Conservation (phyloP, 2,797 vertebrate genomes). For the Myiotriccus ornatus region DNA sequence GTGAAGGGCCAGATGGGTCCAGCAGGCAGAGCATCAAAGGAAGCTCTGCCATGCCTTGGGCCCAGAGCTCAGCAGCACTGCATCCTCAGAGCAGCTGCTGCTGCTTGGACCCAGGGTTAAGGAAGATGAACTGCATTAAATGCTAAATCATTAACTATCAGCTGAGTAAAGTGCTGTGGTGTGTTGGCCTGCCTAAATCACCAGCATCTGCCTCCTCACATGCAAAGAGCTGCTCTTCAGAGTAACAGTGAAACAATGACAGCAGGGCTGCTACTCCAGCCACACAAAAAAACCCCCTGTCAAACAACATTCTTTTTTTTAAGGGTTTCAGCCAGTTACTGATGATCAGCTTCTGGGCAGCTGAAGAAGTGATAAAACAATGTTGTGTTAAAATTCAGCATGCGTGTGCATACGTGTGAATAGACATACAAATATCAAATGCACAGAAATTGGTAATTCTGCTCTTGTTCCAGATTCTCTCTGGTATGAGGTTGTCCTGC, state of each 20-base stretch:
- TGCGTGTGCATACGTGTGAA: not conserved
- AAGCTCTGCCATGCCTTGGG: slow-evolving; percentile 45
- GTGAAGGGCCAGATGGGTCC: slow-evolving; percentile 60
- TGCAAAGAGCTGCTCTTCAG: slow-evolving; percentile 48
- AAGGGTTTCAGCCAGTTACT: slow-evolving; percentile 7
- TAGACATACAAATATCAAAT: not conserved
- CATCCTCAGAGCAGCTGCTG: slow-evolving; percentile 68
- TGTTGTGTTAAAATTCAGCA: not conserved
- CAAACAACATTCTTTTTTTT: not conserved
- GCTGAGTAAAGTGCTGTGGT: slow-evolving; percentile 52
- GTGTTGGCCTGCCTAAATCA: slow-evolving; percentile 51
- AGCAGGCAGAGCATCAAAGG: slow-evolving; percentile 43
- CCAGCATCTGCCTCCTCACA: slow-evolving; percentile 39
- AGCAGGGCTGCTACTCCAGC: not conserved
- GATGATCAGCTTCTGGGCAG: not conserved
- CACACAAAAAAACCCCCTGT: not conserved
- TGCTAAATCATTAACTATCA: slow-evolving; percentile 74
- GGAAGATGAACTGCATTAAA: slow-evolving; percentile 71
- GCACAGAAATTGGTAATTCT: slow-evolving; percentile 13
- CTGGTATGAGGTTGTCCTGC: not conserved
- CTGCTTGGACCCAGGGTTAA: slow-evolving; percentile 72
- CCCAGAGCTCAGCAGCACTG: slow-evolving; percentile 63
- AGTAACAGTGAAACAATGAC: slow-evolving; percentile 30
- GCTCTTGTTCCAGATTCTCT: not conserved
- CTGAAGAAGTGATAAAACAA: not conserved